Conservation (phyloP, 2,113 vertebrate genomes). For the Protobothrops mucrosquamatus region DNA sequence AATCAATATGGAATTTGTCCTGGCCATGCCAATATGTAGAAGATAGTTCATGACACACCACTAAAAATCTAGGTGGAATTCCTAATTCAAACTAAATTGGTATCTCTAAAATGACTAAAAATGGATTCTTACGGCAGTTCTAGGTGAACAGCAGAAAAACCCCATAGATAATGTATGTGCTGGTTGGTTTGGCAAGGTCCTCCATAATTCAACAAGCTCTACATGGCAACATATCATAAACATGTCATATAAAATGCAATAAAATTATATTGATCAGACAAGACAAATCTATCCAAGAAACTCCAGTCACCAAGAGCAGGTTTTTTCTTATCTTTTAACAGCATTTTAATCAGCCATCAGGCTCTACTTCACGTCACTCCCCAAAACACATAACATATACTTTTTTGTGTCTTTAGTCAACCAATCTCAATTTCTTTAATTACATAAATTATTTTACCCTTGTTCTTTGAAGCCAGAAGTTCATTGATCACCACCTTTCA, state of each 20-base stretch:
- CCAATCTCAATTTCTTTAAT: not conserved
- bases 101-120: not conserved
- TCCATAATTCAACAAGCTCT: not conserved
- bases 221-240: not conserved
- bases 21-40: not conserved
- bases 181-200: not conserved
- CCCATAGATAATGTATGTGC: not conserved
- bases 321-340: not conserved
- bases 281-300: not conserved
- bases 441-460: not conserved
- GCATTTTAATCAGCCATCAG: not conserved
- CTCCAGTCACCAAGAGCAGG: not conserved
- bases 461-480: not conserved
- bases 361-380: not conserved
- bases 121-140: not conserved
- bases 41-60: not conserved
- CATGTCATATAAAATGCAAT: not conserved
- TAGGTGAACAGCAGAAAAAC: not conserved
- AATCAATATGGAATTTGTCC: not conserved
- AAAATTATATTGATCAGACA: not conserved
- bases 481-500: not conserved
- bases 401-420: not conserved
- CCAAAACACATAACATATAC: not conserved
- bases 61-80: not conserved
- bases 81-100: not conserved